phyloP scores from a whole-genome alignment of 2,797 vertebrate genomes.

The Nyctalus aviator region DNA sequence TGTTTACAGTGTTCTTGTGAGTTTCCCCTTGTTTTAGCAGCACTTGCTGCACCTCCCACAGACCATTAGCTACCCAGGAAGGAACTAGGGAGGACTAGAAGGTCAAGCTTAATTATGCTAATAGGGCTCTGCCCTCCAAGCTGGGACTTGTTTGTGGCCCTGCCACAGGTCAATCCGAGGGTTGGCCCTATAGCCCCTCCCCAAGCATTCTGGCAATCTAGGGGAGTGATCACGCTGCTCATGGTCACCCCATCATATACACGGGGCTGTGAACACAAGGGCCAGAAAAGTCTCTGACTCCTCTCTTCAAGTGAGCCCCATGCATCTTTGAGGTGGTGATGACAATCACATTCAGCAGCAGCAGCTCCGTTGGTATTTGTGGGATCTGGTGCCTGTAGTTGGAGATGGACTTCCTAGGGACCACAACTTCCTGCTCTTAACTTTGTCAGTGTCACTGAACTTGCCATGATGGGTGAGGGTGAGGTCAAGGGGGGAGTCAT shows the following conservation, averaged over 20 bases:
- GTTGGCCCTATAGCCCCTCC: no score
- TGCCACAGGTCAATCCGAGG: no score
- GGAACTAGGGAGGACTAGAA: no score
- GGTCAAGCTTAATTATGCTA: no score
- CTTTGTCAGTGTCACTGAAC: constrained; percentile 90
- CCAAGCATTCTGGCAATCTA: constrained; percentile 92
- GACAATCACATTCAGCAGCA: constrained; percentile 90
- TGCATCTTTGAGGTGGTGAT: constrained; percentile 95
- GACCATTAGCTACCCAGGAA: no score
- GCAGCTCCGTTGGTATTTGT: constrained; percentile 89
- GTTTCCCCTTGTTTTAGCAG: no score
- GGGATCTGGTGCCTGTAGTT: constrained; percentile 94
- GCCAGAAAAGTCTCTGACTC: constrained; percentile 91
- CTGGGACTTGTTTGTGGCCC: no score
- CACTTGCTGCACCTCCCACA: no score
- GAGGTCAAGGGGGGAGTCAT: not conserved
- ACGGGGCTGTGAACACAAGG: constrained; percentile 94
- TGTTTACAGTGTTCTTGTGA: no score
- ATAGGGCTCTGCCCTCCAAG: no score
- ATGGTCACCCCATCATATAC: constrained; percentile 95
- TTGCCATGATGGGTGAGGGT: constrained; percentile 76
- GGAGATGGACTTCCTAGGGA: constrained; percentile 89
- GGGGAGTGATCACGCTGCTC: constrained; percentile 92
- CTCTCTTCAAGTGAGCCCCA: constrained; percentile 93
- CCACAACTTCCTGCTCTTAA: constrained; percentile 92